These are phyloP conservation scores for Drosophila navojoa DNA, from an alignment of 1,140 invertebrate genomes.

Conservation along the genomic window DNA sequence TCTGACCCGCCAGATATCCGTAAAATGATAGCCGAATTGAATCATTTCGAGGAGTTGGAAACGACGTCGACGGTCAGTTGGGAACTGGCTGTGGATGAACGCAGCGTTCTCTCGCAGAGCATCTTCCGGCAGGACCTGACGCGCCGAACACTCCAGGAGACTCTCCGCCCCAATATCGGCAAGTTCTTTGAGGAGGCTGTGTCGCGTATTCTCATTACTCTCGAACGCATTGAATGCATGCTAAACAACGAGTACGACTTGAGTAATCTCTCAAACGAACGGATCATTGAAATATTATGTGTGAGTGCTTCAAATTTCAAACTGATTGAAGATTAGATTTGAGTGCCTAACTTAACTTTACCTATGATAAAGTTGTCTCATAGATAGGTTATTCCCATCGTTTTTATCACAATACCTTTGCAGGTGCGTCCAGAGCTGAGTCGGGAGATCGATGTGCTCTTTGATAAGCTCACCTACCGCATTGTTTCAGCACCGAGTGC, in stretches of 20 bases:
- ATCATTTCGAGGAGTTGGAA: slow-evolving; percentile 23
- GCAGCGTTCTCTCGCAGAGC: slow-evolving; percentile 45
- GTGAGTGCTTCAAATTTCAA: not conserved
- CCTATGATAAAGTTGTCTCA: no score
- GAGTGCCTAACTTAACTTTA: no score
- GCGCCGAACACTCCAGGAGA: slow-evolving; percentile 24
- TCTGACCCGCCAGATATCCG: slow-evolving; percentile 58
- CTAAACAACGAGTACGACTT: slow-evolving; percentile 37
- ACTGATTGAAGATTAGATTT: no score
- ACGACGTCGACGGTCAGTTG: slow-evolving; percentile 33
- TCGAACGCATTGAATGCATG: slow-evolving; percentile 28
- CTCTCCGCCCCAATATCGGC: slow-evolving; percentile 47
- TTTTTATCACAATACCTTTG: not conserved
- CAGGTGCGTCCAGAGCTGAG: slow-evolving; percentile 46
- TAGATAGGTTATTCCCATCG: not conserved
- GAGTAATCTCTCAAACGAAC: not conserved
- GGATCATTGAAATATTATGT: slow-evolving; percentile 32
- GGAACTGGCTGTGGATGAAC: slow-evolving; percentile 52
- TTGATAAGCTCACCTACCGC: slow-evolving; percentile 69
- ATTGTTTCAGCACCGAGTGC: slow-evolving; percentile 50
- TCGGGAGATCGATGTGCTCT: slow-evolving; percentile 42
- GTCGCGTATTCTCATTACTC: slow-evolving; percentile 29
- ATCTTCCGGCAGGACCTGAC: slow-evolving; percentile 36
- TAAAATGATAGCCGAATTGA: slow-evolving; percentile 41
- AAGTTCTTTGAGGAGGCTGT: slow-evolving; percentile 42